phyloP scores from a whole-genome alignment of 2,888 invertebrate species.

The Drosophila melanosoma region DNA sequence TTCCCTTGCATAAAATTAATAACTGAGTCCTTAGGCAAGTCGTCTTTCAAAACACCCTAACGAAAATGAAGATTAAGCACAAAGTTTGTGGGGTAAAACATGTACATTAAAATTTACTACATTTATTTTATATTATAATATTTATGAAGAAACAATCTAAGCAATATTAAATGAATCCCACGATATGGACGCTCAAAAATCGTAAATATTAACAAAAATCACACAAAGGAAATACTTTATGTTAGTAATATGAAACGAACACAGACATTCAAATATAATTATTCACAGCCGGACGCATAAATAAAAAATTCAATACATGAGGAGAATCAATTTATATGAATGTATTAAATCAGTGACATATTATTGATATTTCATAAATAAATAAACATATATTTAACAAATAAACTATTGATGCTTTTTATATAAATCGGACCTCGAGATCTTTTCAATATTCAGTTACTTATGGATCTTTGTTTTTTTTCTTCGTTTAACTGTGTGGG shows the following conservation, averaged over 20 bases:
- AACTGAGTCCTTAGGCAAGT: neutral
- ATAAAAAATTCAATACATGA: conserved; percentile 15
- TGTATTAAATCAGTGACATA: conserved; percentile 44
- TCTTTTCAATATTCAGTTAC: neutral
- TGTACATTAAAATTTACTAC: conserved; percentile 1
- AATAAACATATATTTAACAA: conserved; percentile 66
- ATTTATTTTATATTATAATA: no score
- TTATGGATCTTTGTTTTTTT: neutral
- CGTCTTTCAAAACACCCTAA: conserved; percentile 1
- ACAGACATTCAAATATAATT: conserved; percentile 27
- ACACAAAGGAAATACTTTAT: conserved; percentile 18
- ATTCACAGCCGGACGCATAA: conserved; percentile 29
- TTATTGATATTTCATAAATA: conserved; percentile 73
- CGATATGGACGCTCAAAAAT: conserved; percentile 49
- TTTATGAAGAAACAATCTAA: conserved; percentile 13
- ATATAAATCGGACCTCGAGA: neutral
- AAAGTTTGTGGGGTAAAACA: neutral
- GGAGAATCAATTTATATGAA: conserved; percentile 19
- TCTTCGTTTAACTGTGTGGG: neutral
- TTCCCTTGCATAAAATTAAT: conserved; percentile 6
- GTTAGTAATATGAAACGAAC: conserved; percentile 3
- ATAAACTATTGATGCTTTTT: conserved; percentile 4
- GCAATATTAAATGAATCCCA: conserved; percentile 45
- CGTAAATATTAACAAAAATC: conserved; percentile 10
- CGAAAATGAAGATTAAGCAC: neutral